A percentile compares a stretch with the other conserved stretches of the same genome.
Evolutionary conservation across 1,140 invertebrate species (phyloP).

Genomic region (Elysia chlorotica): DNA sequence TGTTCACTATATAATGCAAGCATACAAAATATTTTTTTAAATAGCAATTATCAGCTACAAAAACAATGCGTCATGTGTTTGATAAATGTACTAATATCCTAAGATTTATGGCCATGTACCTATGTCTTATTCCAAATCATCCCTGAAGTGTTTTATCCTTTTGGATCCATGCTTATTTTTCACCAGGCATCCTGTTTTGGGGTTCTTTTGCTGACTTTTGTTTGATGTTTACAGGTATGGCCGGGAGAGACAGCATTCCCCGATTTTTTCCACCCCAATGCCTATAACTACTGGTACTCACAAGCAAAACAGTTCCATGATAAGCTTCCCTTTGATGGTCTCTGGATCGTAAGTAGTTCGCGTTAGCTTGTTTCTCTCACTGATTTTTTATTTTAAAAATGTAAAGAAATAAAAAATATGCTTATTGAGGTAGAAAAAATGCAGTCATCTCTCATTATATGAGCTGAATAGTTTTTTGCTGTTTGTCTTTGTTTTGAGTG

Average conservation of each 20-base stretch:
- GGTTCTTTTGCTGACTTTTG: background rate
- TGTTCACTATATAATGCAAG: no score
- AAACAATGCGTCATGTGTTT: no score
- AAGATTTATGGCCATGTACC: background rate
- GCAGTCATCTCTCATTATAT: no score
- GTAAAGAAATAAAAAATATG: conserved; percentile 4
- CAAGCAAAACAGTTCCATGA: conserved; percentile 75
- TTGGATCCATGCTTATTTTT: background rate
- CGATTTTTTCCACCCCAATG: conserved; percentile 80
- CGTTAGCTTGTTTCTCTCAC: background rate
- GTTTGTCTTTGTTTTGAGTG: conserved; percentile 47
- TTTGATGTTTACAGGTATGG: conserved; percentile 24
- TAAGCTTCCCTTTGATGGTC: conserved; percentile 67
- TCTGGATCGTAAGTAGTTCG: conserved; percentile 42
- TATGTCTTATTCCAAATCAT: background rate
- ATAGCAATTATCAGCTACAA: no score
- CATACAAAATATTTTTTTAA: no score
- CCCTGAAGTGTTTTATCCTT: background rate
- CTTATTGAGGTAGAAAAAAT: no score
- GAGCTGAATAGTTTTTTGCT: conserved; percentile 33
- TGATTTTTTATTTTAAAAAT: background rate
- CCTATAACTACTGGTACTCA: conserved; percentile 75
- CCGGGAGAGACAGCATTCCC: conserved; percentile 67
- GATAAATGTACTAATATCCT: no score
- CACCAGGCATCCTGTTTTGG: background rate